Base-by-base conservation (phyloP, 2,113 vertebrate species). In the Typhlomys cinereus region DNA sequence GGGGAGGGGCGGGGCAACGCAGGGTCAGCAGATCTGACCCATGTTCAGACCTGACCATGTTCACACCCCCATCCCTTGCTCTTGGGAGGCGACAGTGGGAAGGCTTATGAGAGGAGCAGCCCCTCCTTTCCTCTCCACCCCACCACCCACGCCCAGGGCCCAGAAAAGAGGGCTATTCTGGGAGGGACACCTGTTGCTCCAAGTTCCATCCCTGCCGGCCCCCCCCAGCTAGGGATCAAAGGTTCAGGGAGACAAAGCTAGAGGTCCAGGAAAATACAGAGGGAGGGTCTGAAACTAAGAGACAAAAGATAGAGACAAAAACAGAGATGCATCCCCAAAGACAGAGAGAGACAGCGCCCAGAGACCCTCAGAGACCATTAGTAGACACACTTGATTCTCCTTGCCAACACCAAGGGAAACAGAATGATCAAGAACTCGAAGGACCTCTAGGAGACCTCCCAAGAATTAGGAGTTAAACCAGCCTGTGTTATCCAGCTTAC, bases 101-200 rank as follows among this genome's bases (percentile, higher is more conserved):
- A 90, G 88, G 67, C 71, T 67, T 86, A 46, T 4, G 39, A 93
- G 83, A 59, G 46, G 62, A 71, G 57, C 82, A 93, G 59, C n/a
- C 78, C 80, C 80, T 82, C 91, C 89, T 90, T n/a, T 59, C 46
- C 62, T 50, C 20, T 50, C 57, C 54, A 74, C 39, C 39, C 88
- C 88, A 81, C 52, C 48, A 44, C 31, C 82, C 93, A 54, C 96
- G 96, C 96, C 96, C 98, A 98, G 97, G 97, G 97, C 97, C 96
- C 96, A 95, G 92, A 94, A 95, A 90, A 95, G 67, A 94, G 1
- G 74, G 73, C 96, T 97, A 97, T 97, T 97, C 97, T 97, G 95
- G 95, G 97, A 95, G 87, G 54, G 86, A 94, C 97, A 97, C 97
- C 97, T 97, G 97, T 97, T 96, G 92, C 80, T 90, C 89, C 92